These are phyloP conservation scores for Sphaerolaimus hirsutus DNA, from an alignment of 2,888 invertebrate species.

Conservation along the genomic window DNA sequence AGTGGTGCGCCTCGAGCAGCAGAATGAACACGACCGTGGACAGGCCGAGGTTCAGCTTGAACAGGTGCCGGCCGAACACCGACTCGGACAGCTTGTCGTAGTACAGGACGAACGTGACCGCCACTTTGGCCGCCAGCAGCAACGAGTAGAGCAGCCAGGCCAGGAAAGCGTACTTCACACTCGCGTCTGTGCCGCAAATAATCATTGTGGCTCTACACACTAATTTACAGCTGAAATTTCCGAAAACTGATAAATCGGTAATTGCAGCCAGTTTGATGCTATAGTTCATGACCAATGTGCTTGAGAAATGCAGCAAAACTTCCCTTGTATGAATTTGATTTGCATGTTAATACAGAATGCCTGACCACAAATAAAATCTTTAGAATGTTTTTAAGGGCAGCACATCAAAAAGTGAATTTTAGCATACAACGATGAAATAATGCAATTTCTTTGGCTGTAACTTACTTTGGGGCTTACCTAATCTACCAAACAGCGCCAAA, in stretches of 20 bases:
- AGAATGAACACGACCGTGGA: slow-evolving; percentile 34
- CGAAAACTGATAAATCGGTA: neutral
- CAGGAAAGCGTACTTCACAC: slow-evolving; percentile 27
- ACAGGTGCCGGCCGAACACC: slow-evolving; percentile 32
- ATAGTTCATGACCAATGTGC: no score
- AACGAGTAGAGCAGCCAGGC: slow-evolving; percentile 34
- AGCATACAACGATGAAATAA: no score
- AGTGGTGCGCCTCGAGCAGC: slow-evolving; percentile 35
- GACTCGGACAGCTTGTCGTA: slow-evolving; percentile 21
- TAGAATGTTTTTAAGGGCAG: no score
- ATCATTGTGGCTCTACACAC: neutral
- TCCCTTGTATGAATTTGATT: no score
- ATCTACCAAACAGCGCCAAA: no score
- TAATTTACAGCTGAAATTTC: neutral
- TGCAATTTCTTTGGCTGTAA: no score
- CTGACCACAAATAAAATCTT: no score
- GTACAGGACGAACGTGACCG: slow-evolving; percentile 31
- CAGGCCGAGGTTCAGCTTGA: slow-evolving; percentile 27
- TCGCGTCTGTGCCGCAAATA: slow-evolving; percentile 21
- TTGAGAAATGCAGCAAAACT: no score
- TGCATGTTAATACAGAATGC: no score
- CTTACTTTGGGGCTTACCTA: no score
- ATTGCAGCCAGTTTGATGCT: no score
- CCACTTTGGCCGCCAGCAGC: slow-evolving; percentile 32
- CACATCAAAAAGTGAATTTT: no score